Evolutionary conservation across 2,797 vertebrate species (phyloP).

Genomic region (Bovichtus diacanthus): DNA sequence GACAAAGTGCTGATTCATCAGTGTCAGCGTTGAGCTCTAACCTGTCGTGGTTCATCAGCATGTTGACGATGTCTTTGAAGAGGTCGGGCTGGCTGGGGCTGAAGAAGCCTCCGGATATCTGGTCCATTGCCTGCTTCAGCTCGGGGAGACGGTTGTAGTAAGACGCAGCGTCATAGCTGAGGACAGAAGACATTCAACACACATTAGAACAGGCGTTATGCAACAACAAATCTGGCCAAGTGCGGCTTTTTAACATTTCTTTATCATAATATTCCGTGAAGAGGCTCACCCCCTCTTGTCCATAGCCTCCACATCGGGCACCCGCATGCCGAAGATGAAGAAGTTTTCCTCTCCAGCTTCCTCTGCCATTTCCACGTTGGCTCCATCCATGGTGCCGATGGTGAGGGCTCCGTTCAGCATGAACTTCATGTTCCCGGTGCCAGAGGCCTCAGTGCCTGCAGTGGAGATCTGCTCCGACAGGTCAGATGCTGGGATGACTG

Average conservation of each 20-base stretch:
- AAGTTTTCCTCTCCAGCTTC: conserved; percentile 92
- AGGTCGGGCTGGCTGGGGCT: conserved; percentile 88
- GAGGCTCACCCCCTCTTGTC: conserved; percentile 86
- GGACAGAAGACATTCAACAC: background rate
- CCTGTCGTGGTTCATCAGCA: conserved; percentile 95
- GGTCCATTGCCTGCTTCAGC: conserved; percentile 90
- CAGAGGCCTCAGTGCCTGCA: conserved; percentile 92
- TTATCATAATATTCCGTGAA: background rate
- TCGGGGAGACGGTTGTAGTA: conserved; percentile 91
- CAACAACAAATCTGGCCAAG: background rate
- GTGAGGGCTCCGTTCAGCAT: conserved; percentile 95
- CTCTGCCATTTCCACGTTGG: conserved; percentile 95
- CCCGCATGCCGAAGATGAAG: conserved; percentile 95
- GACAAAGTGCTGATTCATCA: background rate
- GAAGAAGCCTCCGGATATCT: conserved; percentile 91
- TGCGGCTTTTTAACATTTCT: background rate
- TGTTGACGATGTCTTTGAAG: conserved; percentile 92
- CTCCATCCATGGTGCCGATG: conserved; percentile 94
- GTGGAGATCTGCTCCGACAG: conserved; percentile 95
- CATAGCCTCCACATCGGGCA: conserved; percentile 90
- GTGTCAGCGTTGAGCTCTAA: conserved; percentile 43
- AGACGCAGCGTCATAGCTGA: conserved; percentile 88
- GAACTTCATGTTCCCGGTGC: conserved; percentile 96
- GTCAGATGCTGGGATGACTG: conserved; percentile 91
- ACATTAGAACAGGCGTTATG: background rate